Conservation (phyloP, 2,888 invertebrate species). For the Melanargia galathea region DNA sequence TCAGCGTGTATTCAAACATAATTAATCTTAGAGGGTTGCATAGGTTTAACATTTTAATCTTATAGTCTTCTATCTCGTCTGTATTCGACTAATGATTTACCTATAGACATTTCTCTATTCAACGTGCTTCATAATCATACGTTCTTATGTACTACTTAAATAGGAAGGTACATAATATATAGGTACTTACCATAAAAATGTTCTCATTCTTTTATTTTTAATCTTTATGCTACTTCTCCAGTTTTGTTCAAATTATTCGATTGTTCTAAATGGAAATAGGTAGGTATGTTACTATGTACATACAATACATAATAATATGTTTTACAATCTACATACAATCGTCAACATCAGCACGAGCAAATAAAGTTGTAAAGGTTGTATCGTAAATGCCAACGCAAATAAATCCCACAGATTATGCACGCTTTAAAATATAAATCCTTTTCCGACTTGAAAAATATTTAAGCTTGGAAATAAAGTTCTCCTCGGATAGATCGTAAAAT, state of each 20-base stretch:
- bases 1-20: conserved; percentile 25
- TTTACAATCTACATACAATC: conserved; percentile 12
- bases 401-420: conserved; percentile 26
- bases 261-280: conserved; percentile 7
- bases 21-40: conserved; percentile 16
- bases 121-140: too few species aligned
- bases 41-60: conserved; percentile 26
- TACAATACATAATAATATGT: too few species aligned
- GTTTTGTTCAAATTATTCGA: background rate
- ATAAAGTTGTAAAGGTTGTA: conserved; percentile 27
- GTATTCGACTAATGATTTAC: background rate
- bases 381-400: conserved; percentile 31
- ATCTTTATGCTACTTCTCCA: background rate
- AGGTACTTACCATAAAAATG: background rate
- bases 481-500: conserved; percentile 23
- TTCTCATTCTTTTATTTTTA: background rate
- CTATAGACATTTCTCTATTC: background rate
- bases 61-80: background rate
- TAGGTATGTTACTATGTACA: background rate
- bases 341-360: conserved; percentile 18
- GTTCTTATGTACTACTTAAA: too few species aligned
- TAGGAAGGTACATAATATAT: too few species aligned
- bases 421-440: conserved; percentile 27
- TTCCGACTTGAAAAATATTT: conserved; percentile 29
- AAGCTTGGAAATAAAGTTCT: conserved; percentile 28